phyloP scores from a whole-genome alignment of 2,888 invertebrate genomes.

The Syrphus vitripennis region DNA sequence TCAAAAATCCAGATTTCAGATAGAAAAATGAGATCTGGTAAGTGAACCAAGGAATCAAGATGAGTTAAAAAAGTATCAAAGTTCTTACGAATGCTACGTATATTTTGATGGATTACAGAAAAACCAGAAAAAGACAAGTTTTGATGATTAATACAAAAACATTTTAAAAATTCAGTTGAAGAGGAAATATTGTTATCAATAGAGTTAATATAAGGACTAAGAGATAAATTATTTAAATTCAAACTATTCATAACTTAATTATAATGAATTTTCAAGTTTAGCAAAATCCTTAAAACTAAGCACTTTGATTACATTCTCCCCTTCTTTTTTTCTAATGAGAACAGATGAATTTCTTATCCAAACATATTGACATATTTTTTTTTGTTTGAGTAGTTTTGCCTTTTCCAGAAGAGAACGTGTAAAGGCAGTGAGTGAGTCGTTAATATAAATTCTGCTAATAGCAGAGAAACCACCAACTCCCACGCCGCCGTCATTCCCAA shows the following conservation, averaged over 20 bases:
- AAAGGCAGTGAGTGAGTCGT: background rate
- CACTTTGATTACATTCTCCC: conserved; percentile 8
- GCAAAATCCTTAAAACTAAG: background rate
- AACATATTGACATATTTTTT: background rate
- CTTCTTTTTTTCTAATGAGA: conserved; percentile 20
- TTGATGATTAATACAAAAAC: background rate
- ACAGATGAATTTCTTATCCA: conserved; percentile 20
- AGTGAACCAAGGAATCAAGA: background rate
- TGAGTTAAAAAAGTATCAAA: background rate
- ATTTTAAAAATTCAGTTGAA: background rate
- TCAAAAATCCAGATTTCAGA: background rate
- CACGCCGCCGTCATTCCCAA: background rate
- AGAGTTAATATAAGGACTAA: background rate
- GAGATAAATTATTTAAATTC: background rate
- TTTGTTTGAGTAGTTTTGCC: conserved; percentile 4
- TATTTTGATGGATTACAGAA: background rate
- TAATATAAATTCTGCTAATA: background rate
- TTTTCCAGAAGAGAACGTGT: background rate
- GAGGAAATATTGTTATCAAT: background rate
- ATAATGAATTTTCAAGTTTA: background rate
- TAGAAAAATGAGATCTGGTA: background rate
- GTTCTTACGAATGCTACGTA: background rate
- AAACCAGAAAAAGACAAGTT: background rate
- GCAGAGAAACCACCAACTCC: background rate
- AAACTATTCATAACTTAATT: background rate